Conservation (phyloP, 2,113 vertebrate genomes). For the Talpa occidentalis region DNA sequence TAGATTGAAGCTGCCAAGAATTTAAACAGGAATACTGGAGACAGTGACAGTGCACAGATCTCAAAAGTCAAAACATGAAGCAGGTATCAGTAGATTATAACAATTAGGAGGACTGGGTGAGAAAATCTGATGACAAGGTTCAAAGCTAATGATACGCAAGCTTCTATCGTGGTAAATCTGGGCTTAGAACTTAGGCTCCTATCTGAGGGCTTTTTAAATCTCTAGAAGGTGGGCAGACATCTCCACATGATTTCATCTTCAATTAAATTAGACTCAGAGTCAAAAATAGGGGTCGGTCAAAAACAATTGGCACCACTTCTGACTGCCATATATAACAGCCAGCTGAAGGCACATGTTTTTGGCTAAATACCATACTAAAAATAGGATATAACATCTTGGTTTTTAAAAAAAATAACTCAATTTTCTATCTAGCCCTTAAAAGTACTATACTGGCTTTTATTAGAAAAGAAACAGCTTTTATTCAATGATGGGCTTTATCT, state of each 20-base stretch:
- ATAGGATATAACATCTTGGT: slow-evolving; percentile 80
- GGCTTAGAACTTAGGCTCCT: not conserved
- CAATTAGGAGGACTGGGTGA: not conserved
- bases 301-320: slow-evolving; percentile 73
- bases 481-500: slow-evolving; percentile 44
- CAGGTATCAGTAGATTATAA: not conserved
- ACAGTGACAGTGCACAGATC: not conserved
- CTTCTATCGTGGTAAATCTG: slow-evolving; percentile 19
- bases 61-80: not conserved
- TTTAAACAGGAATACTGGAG: not conserved
- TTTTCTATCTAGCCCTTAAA: slow-evolving; percentile 65
- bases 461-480: slow-evolving; percentile 63
- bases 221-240: slow-evolving; percentile 76
- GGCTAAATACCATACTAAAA: slow-evolving; percentile 82
- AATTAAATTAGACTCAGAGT: slow-evolving; percentile 77
- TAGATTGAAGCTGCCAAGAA: not conserved
- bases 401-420: slow-evolving; percentile 42
- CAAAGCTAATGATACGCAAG: not conserved
- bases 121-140: not conserved
- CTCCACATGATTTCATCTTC: slow-evolving; percentile 61
- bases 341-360: slow-evolving; percentile 82
- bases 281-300: slow-evolving; percentile 78
- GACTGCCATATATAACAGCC: slow-evolving; percentile 77
- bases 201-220: slow-evolving; percentile 63
- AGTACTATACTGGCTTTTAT: slow-evolving; percentile 65